Evolutionary conservation across 2,888 invertebrate genomes (phyloP).

Genomic region (Copidosoma aretas): DNA sequence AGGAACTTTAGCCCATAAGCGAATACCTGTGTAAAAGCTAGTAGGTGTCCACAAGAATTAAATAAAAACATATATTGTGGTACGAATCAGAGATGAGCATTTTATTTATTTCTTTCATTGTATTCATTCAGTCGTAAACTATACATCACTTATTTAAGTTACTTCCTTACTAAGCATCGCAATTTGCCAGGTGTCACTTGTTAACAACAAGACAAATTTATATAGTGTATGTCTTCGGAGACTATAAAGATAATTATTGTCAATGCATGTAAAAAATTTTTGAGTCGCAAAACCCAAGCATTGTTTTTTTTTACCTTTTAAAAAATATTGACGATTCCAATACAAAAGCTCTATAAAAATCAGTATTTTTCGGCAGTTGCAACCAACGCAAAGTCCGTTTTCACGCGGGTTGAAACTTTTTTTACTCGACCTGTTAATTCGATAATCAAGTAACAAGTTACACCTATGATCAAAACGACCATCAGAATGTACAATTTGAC

Average conservation of each 20-base stretch:
- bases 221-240: no score
- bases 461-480: slow-evolving; percentile 73
- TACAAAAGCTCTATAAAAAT: background rate
- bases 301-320: no score
- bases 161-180: no score
- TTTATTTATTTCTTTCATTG: slow-evolving; percentile 8
- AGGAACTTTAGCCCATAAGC: slow-evolving; percentile 58
- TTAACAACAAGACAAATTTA: no score
- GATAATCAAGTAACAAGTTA: slow-evolving; percentile 75
- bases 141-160: background rate
- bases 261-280: no score
- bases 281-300: no score
- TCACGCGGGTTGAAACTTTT: slow-evolving; percentile 41
- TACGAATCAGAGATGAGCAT: slow-evolving; percentile 55
- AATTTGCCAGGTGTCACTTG: no score
- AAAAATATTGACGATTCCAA: no score
- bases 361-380: slow-evolving; percentile 39
- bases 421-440: slow-evolving; percentile 61
- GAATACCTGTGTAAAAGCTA: slow-evolving; percentile 63
- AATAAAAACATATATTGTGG: slow-evolving; percentile 63
- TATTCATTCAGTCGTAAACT: background rate
- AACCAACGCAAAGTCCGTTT: slow-evolving; percentile 58
- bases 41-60: slow-evolving; percentile 63
- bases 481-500: slow-evolving; percentile 76
- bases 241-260: no score